Evolutionary conservation across 2,797 vertebrate genomes (phyloP), one percentile per base, ranked within the genome.

Genomic region (Aldrovandia affinis): DNA sequence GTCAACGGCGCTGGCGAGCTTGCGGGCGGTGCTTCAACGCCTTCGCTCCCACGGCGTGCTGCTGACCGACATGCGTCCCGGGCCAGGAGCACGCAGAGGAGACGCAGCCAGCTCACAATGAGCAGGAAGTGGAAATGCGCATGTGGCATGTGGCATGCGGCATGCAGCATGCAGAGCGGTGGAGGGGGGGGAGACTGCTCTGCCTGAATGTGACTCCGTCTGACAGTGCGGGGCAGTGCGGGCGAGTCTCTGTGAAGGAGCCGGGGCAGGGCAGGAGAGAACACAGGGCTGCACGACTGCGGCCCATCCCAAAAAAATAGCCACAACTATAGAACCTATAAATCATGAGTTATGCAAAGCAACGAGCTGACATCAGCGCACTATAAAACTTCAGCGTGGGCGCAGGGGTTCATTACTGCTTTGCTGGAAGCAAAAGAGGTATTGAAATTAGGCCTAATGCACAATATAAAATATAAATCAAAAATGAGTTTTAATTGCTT

Each of bases 381-480:
- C 39, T 77, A 28, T 77, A 47, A 77, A 39, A 47, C 12, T 77
- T 22, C 3, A 77, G 73, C n/a, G 25, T 28, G 6, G 36, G 28
- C 6, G 68, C 18, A 5, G 33, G n/a, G 22, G 2, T 25, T 77
- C 8, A 77, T 44, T 77, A 77, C n/a, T 47, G 73, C 73, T 20
- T n/a, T 44, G 73, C 73, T 77, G 73, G 22, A 77, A 28, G 39
- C 73, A n/a, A 42, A 18, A 77, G 73, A 10, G 73, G 73, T 47
- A 77, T 77, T 77, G 7, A 47, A 47, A 47, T 77, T 77, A 47
- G 73, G 73, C 73, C 42, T 47, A 77, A 77, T 77, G 73, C 42
- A 77, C 73, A 77, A 77, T 77, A 47, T 77, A 25, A 77, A 10
- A 77, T 47, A 77, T 77, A 25, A 77, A 77, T 77, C 42, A 77